These are phyloP conservation scores for Masnerella sp. DNA, from an alignment of 2,888 invertebrate species.

Conservation along the genomic window DNA sequence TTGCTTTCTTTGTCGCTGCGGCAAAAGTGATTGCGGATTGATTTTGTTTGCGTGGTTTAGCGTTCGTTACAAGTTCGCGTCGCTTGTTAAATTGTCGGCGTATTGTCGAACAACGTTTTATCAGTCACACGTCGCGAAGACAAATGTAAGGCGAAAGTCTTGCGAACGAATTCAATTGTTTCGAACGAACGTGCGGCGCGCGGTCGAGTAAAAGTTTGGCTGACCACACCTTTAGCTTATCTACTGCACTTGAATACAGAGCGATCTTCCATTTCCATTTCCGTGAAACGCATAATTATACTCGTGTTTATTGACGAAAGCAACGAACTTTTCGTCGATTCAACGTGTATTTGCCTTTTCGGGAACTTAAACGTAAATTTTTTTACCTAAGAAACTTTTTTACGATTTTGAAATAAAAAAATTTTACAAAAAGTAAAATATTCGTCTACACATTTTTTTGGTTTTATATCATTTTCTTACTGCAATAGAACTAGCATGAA, in stretches of 20 bases:
- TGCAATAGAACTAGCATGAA: too few species aligned
- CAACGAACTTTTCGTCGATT: not conserved
- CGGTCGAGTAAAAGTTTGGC: slow-evolving; percentile 39
- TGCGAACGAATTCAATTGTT: slow-evolving; percentile 29
- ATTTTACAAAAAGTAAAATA: too few species aligned
- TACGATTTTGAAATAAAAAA: too few species aligned
- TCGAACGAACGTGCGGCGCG: slow-evolving; percentile 26
- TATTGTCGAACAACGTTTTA: slow-evolving; percentile 2
- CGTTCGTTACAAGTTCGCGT: not conserved
- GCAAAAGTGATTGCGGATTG: slow-evolving; percentile 5
- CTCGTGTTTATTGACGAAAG: not conserved
- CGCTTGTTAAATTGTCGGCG: slow-evolving; percentile 3
- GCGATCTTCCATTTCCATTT: slow-evolving; percentile 18
- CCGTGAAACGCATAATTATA: slow-evolving; percentile 31
- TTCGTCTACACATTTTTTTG: too few species aligned
- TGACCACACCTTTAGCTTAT: slow-evolving; percentile 50
- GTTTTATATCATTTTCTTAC: too few species aligned
- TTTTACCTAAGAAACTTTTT: too few species aligned
- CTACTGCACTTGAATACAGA: slow-evolving; percentile 44
- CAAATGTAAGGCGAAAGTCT: slow-evolving; percentile 20
- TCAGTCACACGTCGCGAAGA: slow-evolving; percentile 13
- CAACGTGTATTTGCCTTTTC: not conserved
- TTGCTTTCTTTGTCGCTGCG: too few species aligned
- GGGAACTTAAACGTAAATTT: not conserved
- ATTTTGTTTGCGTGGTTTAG: slow-evolving; percentile 1